phyloP scores from a whole-genome alignment of 2,113 vertebrate species.

The Passer montanus region DNA sequence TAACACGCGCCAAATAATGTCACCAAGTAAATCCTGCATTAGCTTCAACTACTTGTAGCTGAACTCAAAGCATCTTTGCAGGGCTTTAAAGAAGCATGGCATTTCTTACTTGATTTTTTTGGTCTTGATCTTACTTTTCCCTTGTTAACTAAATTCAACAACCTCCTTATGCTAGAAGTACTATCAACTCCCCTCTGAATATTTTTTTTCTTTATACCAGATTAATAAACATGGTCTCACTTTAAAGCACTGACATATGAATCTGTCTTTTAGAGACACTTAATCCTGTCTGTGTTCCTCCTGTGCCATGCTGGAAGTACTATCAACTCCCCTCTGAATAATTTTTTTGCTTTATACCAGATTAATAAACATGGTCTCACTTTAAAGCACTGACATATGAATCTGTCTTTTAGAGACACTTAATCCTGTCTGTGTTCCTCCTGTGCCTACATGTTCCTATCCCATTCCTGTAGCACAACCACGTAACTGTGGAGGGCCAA shows the following conservation, averaged over 20 bases:
- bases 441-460: background rate
- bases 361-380: background rate
- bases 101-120: background rate
- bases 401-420: background rate
- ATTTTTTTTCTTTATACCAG: background rate
- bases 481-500: background rate
- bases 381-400: background rate
- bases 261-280: background rate
- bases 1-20: background rate
- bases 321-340: background rate
- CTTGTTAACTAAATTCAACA: background rate
- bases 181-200: background rate
- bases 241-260: background rate
- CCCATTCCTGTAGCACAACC: background rate
- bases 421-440: background rate
- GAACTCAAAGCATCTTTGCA: background rate
- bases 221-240: background rate
- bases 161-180: background rate
- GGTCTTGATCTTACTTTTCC: background rate
- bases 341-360: background rate
- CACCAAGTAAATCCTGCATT: background rate
- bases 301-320: background rate
- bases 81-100: background rate
- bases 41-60: background rate
- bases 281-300: background rate